These are phyloP conservation scores for Heliconius aoede DNA, from an alignment of 2,888 invertebrate species.

Conservation along the genomic window DNA sequence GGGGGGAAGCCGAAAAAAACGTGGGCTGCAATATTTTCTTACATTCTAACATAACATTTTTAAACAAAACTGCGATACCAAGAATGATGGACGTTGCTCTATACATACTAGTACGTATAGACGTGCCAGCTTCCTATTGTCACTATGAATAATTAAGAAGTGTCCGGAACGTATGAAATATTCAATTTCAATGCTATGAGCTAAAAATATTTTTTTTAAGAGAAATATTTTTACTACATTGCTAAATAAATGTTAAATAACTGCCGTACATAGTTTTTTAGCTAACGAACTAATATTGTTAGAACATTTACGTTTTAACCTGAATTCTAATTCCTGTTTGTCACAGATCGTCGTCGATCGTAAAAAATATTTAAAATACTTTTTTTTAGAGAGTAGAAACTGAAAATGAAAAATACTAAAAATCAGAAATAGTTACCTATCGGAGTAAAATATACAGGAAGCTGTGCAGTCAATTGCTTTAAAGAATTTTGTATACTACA, in stretches of 20 bases:
- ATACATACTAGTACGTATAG: neutral
- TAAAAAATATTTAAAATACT: too few relatives aligned
- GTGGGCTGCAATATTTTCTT: too few relatives aligned
- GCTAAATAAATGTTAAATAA: neutral
- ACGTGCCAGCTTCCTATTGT: neutral
- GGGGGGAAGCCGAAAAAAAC: too few relatives aligned
- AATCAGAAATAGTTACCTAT: neutral
- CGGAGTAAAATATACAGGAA: constrained; percentile 11
- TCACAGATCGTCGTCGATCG: too few relatives aligned
- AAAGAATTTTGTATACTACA: constrained; percentile 17
- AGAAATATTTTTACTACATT: constrained; percentile 5
- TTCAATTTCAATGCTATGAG: neutral
- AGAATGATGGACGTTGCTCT: neutral
- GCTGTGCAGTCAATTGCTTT: constrained; percentile 12
- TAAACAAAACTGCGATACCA: too few relatives aligned
- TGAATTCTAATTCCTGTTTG: too few relatives aligned
- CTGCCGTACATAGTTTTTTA: too few relatives aligned
- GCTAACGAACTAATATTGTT: too few relatives aligned
- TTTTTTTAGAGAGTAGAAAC: too few relatives aligned
- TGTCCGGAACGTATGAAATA: constrained; percentile 7
- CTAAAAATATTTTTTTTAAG: neutral
- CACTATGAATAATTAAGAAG: constrained; percentile 10
- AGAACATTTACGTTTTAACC: neutral
- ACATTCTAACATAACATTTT: too few relatives aligned
- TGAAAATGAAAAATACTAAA: neutral